phyloP scores from a whole-genome alignment of 1,140 invertebrate genomes.

The Agrypnia vestita region DNA sequence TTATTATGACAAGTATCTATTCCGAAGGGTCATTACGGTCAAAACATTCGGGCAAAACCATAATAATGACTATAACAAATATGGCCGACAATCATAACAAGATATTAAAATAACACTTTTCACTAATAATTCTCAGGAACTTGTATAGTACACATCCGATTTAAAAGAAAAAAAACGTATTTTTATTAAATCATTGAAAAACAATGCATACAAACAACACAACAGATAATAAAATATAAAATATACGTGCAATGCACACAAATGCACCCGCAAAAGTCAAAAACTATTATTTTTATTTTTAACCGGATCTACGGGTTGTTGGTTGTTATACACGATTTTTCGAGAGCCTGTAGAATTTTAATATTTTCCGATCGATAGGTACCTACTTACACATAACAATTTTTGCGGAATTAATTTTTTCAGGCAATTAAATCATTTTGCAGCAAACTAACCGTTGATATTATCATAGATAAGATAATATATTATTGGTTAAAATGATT shows the following conservation, averaged over 20 bases:
- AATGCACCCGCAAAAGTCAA: neutral
- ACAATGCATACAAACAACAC: no score
- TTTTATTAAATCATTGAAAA: no score
- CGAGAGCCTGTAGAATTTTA: neutral
- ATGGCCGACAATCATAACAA: slow-evolving; percentile 44
- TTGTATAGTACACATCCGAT: neutral
- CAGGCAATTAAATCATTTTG: no score
- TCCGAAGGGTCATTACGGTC: slow-evolving; percentile 30
- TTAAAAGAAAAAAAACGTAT: no score
- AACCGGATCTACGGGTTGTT: neutral
- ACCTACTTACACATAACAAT: no score
- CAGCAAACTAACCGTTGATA: no score
- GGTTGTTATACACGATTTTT: neutral
- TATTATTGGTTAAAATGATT: no score
- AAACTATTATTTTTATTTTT: neutral
- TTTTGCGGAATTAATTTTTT: no score
- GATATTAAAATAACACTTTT: slow-evolving; percentile 14
- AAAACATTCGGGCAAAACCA: slow-evolving; percentile 35
- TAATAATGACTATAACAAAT: slow-evolving; percentile 46
- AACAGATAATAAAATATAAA: no score
- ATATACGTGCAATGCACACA: no score
- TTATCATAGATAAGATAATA: no score
- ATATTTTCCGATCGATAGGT: no score
- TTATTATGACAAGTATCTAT: neutral
- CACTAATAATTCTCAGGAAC: slow-evolving; percentile 8